A percentile compares a stretch with the other conserved stretches of the same genome.
Conservation (phyloP, 2,888 invertebrate species). For the Cabera pusaria region DNA sequence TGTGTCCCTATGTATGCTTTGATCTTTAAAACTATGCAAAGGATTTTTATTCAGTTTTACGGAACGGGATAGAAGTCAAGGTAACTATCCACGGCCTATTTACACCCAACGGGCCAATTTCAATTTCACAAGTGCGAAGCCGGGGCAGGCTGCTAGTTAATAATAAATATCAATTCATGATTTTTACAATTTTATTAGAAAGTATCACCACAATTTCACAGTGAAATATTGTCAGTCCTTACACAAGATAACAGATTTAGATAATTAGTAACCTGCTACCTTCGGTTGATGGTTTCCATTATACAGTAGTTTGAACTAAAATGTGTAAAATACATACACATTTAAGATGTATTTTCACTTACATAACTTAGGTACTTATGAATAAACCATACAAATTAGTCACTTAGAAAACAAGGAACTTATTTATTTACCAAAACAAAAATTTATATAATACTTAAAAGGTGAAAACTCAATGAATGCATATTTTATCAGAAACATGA, state of each 20-base stretch:
- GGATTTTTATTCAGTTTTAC: no score
- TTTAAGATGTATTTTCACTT: slow-evolving; percentile 8
- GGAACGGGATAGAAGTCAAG: no score
- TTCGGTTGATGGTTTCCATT: slow-evolving; percentile 1
- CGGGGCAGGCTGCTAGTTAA: no score
- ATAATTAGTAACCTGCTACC: slow-evolving; percentile 7
- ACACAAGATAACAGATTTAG: slow-evolving; percentile 32
- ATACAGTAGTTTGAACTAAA: background rate
- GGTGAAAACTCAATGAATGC: slow-evolving; percentile 12
- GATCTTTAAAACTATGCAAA: no score
- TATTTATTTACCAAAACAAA: slow-evolving; percentile 20
- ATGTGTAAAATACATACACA: slow-evolving; percentile 6
- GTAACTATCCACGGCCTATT: no score
- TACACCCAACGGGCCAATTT: no score
- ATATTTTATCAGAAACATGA: no score
- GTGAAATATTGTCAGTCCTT: slow-evolving; percentile 70
- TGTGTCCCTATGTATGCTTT: no score
- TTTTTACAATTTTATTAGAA: slow-evolving; percentile 68
- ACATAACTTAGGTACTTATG: slow-evolving; percentile 18
- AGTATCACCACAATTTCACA: slow-evolving; percentile 72
- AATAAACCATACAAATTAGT: slow-evolving; percentile 17
- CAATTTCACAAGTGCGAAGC: no score
- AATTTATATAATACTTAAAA: slow-evolving; percentile 23
- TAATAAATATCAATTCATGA: no score
- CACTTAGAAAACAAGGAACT: slow-evolving; percentile 23